phyloP scores from a whole-genome alignment of 2,797 vertebrate species.

The Orestias chungarensis region DNA sequence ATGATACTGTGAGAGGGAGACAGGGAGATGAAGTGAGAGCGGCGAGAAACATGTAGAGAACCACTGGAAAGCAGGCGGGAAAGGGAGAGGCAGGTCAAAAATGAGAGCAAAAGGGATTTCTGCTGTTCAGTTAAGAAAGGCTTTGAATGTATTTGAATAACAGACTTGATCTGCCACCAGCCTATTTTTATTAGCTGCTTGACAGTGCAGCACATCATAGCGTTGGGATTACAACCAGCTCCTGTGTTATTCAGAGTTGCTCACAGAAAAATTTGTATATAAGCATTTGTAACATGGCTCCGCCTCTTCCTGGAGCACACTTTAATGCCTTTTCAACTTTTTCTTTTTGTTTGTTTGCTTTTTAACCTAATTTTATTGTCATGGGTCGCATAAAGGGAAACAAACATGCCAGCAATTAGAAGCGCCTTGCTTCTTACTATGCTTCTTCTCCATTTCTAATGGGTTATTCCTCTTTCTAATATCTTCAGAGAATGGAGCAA shows the following conservation, averaged over 20 bases:
- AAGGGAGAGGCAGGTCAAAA: constrained; percentile 41
- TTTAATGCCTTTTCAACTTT: constrained; percentile 63
- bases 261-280: constrained; percentile 72
- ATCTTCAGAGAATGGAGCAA: constrained; percentile 69
- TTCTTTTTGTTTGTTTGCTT: constrained; percentile 40
- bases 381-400: constrained; percentile 75
- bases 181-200: constrained; percentile 84
- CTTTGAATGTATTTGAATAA: constrained; percentile 83
- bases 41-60: constrained; percentile 63
- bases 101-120: constrained; percentile 73
- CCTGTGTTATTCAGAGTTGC: constrained; percentile 77
- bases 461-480: constrained; percentile 74
- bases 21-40: constrained; percentile 58
- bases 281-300: constrained; percentile 70
- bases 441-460: constrained; percentile 58
- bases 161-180: constrained; percentile 81
- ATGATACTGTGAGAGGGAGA: constrained; percentile 76
- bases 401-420: constrained; percentile 79
- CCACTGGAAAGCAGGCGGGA: constrained; percentile 42
- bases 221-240: constrained; percentile 79
- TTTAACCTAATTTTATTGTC: constrained; percentile 70
- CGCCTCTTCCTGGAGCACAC: constrained; percentile 55
- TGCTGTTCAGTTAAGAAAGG: constrained; percentile 78
- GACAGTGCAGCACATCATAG: constrained; percentile 81
- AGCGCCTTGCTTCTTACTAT: constrained; percentile 68